These are phyloP conservation scores for Motacilla tschutschensis DNA, from an alignment of 2,113 vertebrate species.

Conservation along the genomic window DNA sequence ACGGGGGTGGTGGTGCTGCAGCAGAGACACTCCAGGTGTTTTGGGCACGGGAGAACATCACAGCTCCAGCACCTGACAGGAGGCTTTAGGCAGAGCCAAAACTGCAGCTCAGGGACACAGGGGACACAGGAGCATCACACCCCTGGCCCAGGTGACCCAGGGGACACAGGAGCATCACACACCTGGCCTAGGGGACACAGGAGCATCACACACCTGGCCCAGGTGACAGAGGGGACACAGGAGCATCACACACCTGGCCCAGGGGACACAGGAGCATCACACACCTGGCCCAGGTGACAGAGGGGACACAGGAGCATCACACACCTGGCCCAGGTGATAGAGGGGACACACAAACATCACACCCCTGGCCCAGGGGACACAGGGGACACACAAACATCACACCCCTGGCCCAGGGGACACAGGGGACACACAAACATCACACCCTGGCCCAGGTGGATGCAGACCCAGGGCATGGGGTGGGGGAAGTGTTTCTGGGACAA, in stretches of 20 bases:
- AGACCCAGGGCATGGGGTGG: no score
- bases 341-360: neutral
- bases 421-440: neutral
- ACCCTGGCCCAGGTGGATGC: neutral
- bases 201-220: neutral
- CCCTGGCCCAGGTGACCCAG: neutral
- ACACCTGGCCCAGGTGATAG: neutral
- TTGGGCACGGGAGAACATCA: neutral
- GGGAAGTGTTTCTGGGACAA: neutral
- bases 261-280: neutral
- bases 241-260: no score
- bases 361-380: neutral
- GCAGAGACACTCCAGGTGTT: neutral
- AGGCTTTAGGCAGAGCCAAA: neutral
- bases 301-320: neutral
- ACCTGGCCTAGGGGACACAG: neutral
- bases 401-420: no score
- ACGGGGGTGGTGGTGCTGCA: neutral
- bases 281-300: neutral
- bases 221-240: no score
- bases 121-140: neutral
- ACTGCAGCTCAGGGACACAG: neutral
- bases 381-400: neutral
- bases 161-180: neutral
- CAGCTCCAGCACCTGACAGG: rapidly evolving